phyloP scores from a whole-genome alignment of 2,797 vertebrate genomes.

The Gymnodraco acuticeps region DNA sequence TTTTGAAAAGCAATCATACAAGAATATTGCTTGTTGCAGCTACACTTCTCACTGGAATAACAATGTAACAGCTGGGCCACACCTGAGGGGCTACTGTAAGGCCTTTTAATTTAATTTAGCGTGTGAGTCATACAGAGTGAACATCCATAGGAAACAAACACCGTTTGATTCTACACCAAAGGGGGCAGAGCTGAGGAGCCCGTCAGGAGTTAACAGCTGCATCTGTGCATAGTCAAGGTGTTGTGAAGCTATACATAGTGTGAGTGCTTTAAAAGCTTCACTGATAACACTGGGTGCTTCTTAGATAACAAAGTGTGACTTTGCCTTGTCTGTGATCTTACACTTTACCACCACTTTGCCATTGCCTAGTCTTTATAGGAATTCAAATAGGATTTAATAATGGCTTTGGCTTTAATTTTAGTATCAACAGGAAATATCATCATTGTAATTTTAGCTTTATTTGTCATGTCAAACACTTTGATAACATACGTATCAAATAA shows the following conservation, averaged over 20 bases:
- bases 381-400: constrained; percentile 8
- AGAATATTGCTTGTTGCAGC: constrained; percentile 9
- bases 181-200: constrained; percentile 25
- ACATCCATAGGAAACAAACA: constrained; percentile 1
- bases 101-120: constrained; percentile 25
- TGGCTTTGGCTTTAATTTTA: background rate
- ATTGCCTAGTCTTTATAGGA: background rate
- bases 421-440: background rate
- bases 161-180: background rate
- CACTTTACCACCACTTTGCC: background rate
- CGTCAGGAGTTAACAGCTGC: constrained; percentile 18
- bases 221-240: background rate
- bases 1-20: constrained; percentile 35
- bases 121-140: constrained; percentile 7
- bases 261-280: constrained; percentile 3
- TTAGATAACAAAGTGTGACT: constrained; percentile 5
- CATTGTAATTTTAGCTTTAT: background rate
- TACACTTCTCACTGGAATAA: background rate
- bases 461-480: background rate
- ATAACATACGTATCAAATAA: background rate
- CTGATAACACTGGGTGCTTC: constrained; percentile 19
- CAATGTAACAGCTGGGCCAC: constrained; percentile 19
- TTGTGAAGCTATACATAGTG: background rate
- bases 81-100: constrained; percentile 24
- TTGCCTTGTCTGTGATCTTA: background rate